Evolutionary conservation across 2,797 vertebrate species (phyloP), one percentile per base, ranked within the genome.

Genomic region (Novumbra hubbsi): DNA sequence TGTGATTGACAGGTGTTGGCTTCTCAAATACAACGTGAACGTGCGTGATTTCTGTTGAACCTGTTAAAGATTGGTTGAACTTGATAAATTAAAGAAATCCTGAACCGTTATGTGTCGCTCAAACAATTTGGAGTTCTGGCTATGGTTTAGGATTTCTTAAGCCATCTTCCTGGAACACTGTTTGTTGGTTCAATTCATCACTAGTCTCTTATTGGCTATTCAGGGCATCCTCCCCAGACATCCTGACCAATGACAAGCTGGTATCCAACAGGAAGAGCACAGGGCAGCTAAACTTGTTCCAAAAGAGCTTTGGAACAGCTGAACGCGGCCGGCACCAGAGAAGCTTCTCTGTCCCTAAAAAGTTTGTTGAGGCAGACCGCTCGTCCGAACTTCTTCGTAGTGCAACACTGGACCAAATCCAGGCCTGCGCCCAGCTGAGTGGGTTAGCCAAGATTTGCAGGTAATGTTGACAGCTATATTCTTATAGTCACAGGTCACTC

Each of bases 291-390:
- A 95, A 96, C 2, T 91, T 92, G 71, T 86, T 92, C 5, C 74
- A 60, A 11, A 17, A 88, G 70, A 85, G 92, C 5, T 77, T 92
- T 3, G 77, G 93, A 30, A 94, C 95, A 0, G 91, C 93, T 9
- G 97, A 99, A 71, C 89, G 94, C 30, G 96, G 93, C 84, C 91
- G 96, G 27, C 98, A 99, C 83, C 98, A 99, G 79, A 95, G 97
- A 82, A 99, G 98, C 88, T 99, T 97, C 73, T 99, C 98, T 0
- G 97, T 99, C 63, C 98, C 97, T 69, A 99, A 99, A 82, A 98
- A 97, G 86, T 98, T 99, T 50, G 97, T 96, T 2, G 95, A 97
- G 72, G 94, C 96, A 0, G 90, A 90, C 84, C 79, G 81, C 6
- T 90, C 89, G 69, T 94, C 94, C 0, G 96, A 99, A 84, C 96